Percentiles rank a stretch among this genome's conserved stretches.
Conservation (phyloP, 2,888 invertebrate species). For the Synergus japonicus region DNA sequence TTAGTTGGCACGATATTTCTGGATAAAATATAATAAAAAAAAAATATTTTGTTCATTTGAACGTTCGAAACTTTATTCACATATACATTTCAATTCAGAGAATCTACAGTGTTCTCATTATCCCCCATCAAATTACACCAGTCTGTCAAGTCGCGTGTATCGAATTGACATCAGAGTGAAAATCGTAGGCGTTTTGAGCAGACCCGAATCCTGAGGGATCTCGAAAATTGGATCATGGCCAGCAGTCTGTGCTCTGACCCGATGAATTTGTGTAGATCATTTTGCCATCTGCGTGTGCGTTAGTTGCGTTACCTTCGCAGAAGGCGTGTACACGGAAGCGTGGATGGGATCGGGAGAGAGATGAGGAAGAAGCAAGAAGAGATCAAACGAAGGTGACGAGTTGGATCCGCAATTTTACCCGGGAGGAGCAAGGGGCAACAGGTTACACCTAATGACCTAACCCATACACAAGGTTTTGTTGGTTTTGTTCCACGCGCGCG, state of each 20-base stretch:
- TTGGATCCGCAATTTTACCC: neutral
- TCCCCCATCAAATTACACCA: neutral
- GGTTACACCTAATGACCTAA: conserved; percentile 52
- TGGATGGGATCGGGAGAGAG: neutral
- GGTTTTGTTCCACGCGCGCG: conserved; percentile 48
- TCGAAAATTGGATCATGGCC: conserved; percentile 39
- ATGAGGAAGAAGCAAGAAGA: neutral
- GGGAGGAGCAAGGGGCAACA: conserved; percentile 56
- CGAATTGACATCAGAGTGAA: conserved; percentile 31
- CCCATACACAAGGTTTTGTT: conserved; percentile 52
- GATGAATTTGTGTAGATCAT: conserved; percentile 37
- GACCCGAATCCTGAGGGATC: conserved; percentile 12
- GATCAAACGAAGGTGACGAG: conserved; percentile 1
- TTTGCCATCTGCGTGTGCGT: conserved; percentile 25
- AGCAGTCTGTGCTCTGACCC: conserved; percentile 27
- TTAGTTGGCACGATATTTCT: too few species aligned
- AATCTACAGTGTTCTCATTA: neutral
- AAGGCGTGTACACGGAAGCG: conserved; percentile 22
- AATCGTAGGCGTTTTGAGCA: conserved; percentile 27
- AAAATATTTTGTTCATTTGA: too few species aligned
- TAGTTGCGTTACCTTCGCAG: neutral
- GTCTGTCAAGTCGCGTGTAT: conserved; percentile 10
- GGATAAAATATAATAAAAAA: too few species aligned
- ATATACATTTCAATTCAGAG: neutral
- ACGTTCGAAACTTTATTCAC: too few species aligned